Percentiles rank a stretch among this genome's conserved stretches.
Conservation (phyloP, 2,113 vertebrate genomes). For the Otis tarda region DNA sequence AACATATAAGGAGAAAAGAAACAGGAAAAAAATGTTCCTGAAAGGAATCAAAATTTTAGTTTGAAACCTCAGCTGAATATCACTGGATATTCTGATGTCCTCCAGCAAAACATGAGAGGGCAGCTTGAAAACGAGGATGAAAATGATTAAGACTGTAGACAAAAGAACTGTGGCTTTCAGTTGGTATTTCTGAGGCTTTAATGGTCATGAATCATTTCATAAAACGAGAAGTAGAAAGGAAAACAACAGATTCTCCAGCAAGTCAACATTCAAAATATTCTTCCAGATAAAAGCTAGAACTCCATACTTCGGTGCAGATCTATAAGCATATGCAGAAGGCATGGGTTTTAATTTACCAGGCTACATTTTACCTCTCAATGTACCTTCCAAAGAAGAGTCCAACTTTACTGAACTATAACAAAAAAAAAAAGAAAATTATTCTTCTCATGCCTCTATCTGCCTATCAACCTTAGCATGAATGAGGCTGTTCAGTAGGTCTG, state of each 20-base stretch:
- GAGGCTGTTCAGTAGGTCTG: not conserved
- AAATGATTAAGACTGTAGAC: conserved; percentile 60
- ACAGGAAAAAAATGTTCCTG: not conserved
- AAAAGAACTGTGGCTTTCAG: conserved; percentile 57
- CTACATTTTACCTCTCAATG: not conserved
- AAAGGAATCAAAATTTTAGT: conserved; percentile 35
- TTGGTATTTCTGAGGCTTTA: conserved; percentile 64
- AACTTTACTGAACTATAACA: not conserved
- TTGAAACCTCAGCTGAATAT: conserved; percentile 34
- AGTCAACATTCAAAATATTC: conserved; percentile 50
- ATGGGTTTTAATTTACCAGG: not conserved
- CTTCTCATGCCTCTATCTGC: not conserved
- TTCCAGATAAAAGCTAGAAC: conserved; percentile 44
- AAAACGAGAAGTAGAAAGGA: conserved; percentile 58
- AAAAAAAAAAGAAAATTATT: not conserved
- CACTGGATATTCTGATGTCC: conserved; percentile 43
- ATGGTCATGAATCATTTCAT: conserved; percentile 63
- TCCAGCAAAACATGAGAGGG: conserved; percentile 44
- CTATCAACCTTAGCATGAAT: not conserved
- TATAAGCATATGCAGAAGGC: conserved; percentile 14
- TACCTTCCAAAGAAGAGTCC: not conserved
- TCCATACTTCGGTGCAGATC: not conserved
- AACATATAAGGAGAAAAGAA: not conserved
- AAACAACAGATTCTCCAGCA: conserved; percentile 58
- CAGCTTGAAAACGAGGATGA: conserved; percentile 56